These are phyloP conservation scores for Polypterus bichir DNA, from an alignment of 2,113 vertebrate species.

Conservation along the genomic window DNA sequence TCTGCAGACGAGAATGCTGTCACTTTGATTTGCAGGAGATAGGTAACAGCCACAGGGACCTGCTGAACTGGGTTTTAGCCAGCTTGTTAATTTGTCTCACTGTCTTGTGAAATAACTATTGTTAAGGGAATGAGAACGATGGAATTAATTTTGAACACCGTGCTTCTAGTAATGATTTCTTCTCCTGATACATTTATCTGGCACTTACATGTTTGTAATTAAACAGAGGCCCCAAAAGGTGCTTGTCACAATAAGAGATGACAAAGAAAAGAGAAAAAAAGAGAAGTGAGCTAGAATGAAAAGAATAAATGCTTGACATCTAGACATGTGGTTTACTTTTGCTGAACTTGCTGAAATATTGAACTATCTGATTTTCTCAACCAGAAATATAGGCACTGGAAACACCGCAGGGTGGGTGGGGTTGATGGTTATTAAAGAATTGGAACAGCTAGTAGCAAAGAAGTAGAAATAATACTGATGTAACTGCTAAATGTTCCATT, in stretches of 20 bases:
- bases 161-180: slow-evolving; percentile 6
- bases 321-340: background rate
- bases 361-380: background rate
- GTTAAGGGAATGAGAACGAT: slow-evolving; percentile 15
- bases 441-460: too few relatives aligned
- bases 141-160: slow-evolving; percentile 8
- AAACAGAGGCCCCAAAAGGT: background rate
- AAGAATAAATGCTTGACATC: background rate
- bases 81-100: slow-evolving; percentile 14
- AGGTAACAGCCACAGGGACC: slow-evolving; percentile 2
- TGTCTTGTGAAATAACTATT: slow-evolving; percentile 6
- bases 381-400: background rate
- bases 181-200: slow-evolving; percentile 2
- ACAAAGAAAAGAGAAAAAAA: slow-evolving; percentile 7
- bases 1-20: slow-evolving; percentile 2
- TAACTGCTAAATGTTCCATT: too few relatives aligned
- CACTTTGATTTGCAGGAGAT: slow-evolving; percentile 9
- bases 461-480: too few relatives aligned
- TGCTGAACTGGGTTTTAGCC: slow-evolving; percentile 6
- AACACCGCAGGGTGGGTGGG: too few relatives aligned
- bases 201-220: slow-evolving; percentile 6
- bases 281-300: background rate
- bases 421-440: too few relatives aligned
- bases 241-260: slow-evolving; percentile 7
- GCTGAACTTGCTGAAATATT: background rate